Base-by-base conservation (phyloP, 2,113 vertebrate species). In the Charina bottae region DNA sequence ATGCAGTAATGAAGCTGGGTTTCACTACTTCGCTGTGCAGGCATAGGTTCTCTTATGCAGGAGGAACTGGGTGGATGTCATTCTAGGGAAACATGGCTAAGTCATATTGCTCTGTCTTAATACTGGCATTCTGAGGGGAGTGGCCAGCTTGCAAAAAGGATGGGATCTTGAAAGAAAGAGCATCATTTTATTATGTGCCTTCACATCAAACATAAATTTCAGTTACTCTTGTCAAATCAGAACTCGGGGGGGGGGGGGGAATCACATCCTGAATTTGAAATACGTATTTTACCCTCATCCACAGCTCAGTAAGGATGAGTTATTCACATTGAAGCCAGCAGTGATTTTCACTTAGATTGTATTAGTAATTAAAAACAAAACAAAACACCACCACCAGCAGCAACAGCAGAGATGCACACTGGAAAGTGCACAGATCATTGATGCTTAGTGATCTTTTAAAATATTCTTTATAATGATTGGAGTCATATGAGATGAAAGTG, bases 191-290 rank as follows among this genome's bases (percentile, higher is more conserved):
- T 93, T 90, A 88, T 89, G 84, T 59, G 83, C 56, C 54, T 92
- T 88, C 87, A 42, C n/a, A 84, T 59, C 84, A 92, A 95, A 94
- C 58, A 94, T 42, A 78, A 42, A 15, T 93, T 94, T 78, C 91
- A 83, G 88, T 92, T 85, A 21, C 21, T 88, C 93, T 78, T 84
- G 93, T 83, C 93, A 95, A 91, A 95, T 56, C 62, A 64, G 46
- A 78, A 92, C 24, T 59, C 26, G 85, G 94, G n/a, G n/a, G n/a
- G n/a, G n/a, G n/a, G 96, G 91, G 54, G 91, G 49, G 49, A 49
- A 49, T 88, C 93, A 94, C 83, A 93, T 94, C 88, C 83, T 72
- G 54, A 33, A 68, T 88, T 94, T 94, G 89, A 87, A 89, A 84
- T 92, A 55, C 17, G 24, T 15, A 23, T 83, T 89, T 92, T 88